phyloP scores from a whole-genome alignment of 2,113 vertebrate genomes.

The Lasiurus borealis region DNA sequence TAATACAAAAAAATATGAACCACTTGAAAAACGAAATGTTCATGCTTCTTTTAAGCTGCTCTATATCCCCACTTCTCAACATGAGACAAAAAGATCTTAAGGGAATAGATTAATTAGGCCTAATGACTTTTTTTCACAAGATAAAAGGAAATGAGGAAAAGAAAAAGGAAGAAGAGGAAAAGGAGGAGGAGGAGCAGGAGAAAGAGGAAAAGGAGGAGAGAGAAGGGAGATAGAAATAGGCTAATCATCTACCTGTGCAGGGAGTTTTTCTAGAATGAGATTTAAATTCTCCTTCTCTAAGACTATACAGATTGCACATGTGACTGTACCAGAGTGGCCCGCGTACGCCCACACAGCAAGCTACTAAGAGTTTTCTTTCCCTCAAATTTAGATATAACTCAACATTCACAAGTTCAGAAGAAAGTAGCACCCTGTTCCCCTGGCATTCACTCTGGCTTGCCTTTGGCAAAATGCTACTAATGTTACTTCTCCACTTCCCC shows the following conservation, averaged over 20 bases:
- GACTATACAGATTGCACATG: neutral
- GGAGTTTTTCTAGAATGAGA: neutral
- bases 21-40: neutral
- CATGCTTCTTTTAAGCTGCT: neutral
- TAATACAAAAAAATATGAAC: neutral
- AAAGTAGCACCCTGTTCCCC: constrained; percentile 24
- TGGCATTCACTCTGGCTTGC: constrained; percentile 61
- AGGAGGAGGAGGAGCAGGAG: neutral
- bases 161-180: no score
- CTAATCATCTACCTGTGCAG: neutral
- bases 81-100: constrained; percentile 1
- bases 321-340: neutral
- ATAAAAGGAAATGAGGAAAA: neutral
- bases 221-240: neutral
- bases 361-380: neutral
- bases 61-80: neutral
- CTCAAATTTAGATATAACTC: constrained; percentile 33
- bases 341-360: neutral
- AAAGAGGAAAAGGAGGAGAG: no score
- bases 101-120: neutral
- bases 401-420: constrained; percentile 56
- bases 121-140: neutral
- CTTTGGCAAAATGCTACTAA: constrained; percentile 75
- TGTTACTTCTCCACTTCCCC: neutral
- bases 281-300: neutral